Percentiles rank a stretch among this genome's conserved stretches.
Conservation (phyloP, 2,797 vertebrate genomes). For the Platyrinchus mystaceus region DNA sequence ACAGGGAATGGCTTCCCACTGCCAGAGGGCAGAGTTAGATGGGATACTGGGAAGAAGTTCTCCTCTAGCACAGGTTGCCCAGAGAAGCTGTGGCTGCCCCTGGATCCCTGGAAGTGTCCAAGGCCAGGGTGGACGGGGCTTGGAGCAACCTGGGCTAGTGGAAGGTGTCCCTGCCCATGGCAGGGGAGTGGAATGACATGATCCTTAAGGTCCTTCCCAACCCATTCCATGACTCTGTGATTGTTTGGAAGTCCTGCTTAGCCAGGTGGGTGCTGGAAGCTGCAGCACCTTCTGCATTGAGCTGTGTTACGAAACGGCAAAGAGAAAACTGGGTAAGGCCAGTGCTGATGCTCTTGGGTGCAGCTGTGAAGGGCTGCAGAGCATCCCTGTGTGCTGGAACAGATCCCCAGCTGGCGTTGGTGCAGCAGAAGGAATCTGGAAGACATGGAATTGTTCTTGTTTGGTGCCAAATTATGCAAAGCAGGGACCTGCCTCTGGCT, state of each 20-base stretch:
- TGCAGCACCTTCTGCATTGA: not conserved
- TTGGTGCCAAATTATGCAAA: conserved; percentile 14
- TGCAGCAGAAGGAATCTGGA: not conserved
- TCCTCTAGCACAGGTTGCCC: fast-evolving
- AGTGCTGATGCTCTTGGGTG: not conserved
- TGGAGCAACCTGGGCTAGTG: not conserved
- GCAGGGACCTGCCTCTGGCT: conserved; percentile 17
- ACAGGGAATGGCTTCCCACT: not conserved
- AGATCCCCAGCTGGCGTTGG: not conserved
- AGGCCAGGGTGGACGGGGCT: not conserved
- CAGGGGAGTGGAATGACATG: not conserved
- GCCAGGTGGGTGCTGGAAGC: not conserved
- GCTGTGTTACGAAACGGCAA: not conserved
- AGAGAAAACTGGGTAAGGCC: not conserved
- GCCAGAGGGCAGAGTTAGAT: not conserved
- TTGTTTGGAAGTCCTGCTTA: not conserved
- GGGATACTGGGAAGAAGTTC: not conserved
- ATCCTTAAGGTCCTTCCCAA: not conserved
- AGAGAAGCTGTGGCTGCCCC: not conserved
- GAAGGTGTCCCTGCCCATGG: not conserved
- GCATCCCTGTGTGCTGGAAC: not conserved
- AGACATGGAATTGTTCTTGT: not conserved
- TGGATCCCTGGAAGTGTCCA: not conserved
- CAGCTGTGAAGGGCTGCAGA: not conserved
- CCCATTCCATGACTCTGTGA: not conserved